Evolutionary conservation across 30 jellyfish, hydroid and myxozoan species (phyloP).

Genomic region (Aurelia aurita): DNA sequence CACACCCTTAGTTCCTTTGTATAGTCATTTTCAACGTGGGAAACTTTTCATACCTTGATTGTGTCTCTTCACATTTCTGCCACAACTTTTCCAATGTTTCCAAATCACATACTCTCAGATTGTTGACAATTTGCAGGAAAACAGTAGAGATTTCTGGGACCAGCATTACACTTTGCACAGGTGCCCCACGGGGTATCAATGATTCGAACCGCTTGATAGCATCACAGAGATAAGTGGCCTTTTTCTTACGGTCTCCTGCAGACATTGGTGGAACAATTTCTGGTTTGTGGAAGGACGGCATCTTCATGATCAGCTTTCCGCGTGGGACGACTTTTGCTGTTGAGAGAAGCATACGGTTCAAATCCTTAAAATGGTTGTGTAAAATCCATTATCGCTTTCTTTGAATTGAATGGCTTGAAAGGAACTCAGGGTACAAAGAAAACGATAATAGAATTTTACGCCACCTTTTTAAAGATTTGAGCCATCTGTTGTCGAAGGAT

Average conservation of each 20-base stretch:
- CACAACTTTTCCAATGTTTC: constrained; percentile 21
- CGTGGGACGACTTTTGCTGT: constrained; percentile 32
- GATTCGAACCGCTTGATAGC: constrained; percentile 49
- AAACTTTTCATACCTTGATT: constrained; percentile 16
- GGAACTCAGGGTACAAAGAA: too few species aligned
- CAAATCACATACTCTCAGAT: constrained; percentile 46
- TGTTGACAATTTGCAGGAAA: constrained; percentile 62
- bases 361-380: too few species aligned
- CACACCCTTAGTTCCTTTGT: too few species aligned
- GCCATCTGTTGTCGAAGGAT: too few species aligned
- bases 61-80: constrained; percentile 44
- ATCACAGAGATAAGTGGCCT: constrained; percentile 42
- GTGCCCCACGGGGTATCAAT: constrained; percentile 56
- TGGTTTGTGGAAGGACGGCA: constrained; percentile 70
- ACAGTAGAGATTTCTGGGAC: constrained; percentile 56
- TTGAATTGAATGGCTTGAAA: too few species aligned
- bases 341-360: too few species aligned
- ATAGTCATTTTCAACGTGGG: too few species aligned
- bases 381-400: too few species aligned
- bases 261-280: constrained; percentile 54
- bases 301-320: constrained; percentile 60
- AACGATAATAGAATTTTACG: too few species aligned
- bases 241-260: constrained; percentile 22
- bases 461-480: too few species aligned
- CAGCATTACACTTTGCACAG: constrained; percentile 57